Percentiles rank a stretch among this genome's conserved stretches.
Conservation (phyloP, 2,113 vertebrate species). For the Poeciliopsis turrubarensis region DNA sequence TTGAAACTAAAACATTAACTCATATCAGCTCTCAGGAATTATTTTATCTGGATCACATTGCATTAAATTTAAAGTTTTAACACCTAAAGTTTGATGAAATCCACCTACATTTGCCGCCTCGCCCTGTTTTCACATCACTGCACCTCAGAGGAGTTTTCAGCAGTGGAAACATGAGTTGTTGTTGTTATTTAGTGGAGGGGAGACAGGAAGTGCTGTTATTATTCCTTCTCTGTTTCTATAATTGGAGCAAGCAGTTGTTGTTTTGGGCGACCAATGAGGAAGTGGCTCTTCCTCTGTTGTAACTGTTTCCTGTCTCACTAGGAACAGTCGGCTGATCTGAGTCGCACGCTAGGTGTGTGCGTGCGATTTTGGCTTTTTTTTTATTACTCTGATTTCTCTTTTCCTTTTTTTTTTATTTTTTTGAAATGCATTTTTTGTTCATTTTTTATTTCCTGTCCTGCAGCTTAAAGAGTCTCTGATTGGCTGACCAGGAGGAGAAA, state of each 20-base stretch:
- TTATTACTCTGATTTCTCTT: no score
- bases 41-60: not conserved
- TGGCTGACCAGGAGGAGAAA: not conserved
- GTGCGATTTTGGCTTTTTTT: not conserved
- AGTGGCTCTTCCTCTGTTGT: conserved; percentile 78
- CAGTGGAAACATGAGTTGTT: conserved; percentile 50
- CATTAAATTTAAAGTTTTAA: not conserved
- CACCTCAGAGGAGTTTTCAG: not conserved
- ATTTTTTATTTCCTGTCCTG: not conserved
- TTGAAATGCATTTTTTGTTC: not conserved
- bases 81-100: not conserved
- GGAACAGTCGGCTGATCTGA: conserved; percentile 57
- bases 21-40: no score
- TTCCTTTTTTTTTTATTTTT: no score
- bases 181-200: not conserved
- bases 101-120: not conserved
- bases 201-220: conserved; percentile 38
- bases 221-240: conserved; percentile 55
- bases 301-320: conserved; percentile 70
- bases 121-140: conserved; percentile 7
- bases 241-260: conserved; percentile 57
- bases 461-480: not conserved
- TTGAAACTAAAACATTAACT: no score
- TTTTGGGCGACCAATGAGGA: conserved; percentile 72
- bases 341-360: not conserved